Base-by-base conservation (phyloP, 1,140 invertebrate species). In the Neodiprion virginianus region DNA sequence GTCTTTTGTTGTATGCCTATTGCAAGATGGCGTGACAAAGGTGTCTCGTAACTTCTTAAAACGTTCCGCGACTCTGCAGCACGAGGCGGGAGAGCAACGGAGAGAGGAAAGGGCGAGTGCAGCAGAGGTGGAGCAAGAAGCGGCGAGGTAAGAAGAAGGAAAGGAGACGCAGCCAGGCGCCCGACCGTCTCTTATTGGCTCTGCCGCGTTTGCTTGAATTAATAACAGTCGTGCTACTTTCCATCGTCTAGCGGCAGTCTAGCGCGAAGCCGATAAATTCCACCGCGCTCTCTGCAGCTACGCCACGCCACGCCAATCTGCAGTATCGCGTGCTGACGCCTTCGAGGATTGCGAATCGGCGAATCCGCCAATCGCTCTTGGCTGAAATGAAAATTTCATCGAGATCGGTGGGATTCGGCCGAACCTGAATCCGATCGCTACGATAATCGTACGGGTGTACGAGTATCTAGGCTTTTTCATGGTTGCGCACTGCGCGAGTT, bases 41-140 rank as follows among this genome's bases (percentile, higher is more conserved):
- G 74, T 65, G 61, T 72, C 74, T 75, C 74, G 69, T 75, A 75
- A 75, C 74, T 75, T 75, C 74, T 75, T 72, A 48, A 75, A 75
- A 72, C 8, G 53, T 61, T 61, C 11, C 8, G 53, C 53, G 53
- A 61, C 11, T 40, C 28, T 61, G 7, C 8, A 61, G 53, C 11
- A 61, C 53, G 11, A 8, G 53, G n/a, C 3, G 8, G 7, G 53
- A 61, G 7, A 61, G 53, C 28, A 40, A 40, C 5, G 2, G 28
- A 40, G 28, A 40, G 28, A 40, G 28, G 28, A 40, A 40, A 40
- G 28, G 28, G 28, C 28, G 28, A 40, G 2, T 40, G 28, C 28
- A 40, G 28, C 5, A 40, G 28, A 40, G 28, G 5, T 5, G 28
- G 28, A 40, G 17, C 17, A 21, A 21, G 17, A 21, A 21, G 17